phyloP scores from a whole-genome alignment of 2,888 invertebrate genomes.

The Erpobdella octoculata region DNA sequence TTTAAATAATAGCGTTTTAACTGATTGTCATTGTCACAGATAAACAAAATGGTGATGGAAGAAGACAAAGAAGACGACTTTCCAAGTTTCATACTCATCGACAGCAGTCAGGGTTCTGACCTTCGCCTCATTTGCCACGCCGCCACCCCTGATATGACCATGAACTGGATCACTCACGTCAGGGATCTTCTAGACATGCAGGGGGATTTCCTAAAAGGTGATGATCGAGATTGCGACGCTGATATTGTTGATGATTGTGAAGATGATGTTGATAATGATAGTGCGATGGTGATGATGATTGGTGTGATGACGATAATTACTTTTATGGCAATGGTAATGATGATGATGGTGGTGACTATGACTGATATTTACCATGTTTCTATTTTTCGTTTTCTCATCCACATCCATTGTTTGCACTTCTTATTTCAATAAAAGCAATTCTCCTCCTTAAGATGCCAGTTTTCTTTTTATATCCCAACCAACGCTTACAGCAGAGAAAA shows the following conservation, averaged over 20 bases:
- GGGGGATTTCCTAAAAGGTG: conserved; percentile 65
- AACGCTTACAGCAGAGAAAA: too few species aligned
- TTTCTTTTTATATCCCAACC: too few species aligned
- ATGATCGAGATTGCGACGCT: conserved; percentile 5
- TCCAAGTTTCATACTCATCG: conserved; percentile 65
- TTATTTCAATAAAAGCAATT: too few species aligned
- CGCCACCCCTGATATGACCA: conserved; percentile 64
- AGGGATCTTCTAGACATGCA: conserved; percentile 82
- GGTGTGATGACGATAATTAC: conserved; percentile 4
- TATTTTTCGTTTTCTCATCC: too few species aligned
- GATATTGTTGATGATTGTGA: neutral
- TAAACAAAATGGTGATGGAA: conserved; percentile 84
- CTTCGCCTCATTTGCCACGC: conserved; percentile 73
- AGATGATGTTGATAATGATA: conserved; percentile 12
- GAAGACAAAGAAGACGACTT: conserved; percentile 61
- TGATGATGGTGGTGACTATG: conserved; percentile 17
- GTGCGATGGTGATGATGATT: too few species aligned
- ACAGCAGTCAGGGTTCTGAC: conserved; percentile 61
- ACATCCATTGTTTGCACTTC: too few species aligned
- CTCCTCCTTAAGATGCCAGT: too few species aligned
- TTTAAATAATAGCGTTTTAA: neutral
- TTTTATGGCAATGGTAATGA: neutral
- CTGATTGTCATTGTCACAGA: conserved; percentile 65
- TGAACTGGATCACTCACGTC: conserved; percentile 77
- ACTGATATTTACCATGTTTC: too few species aligned